A percentile compares a stretch with the other conserved stretches of the same genome.
These are phyloP conservation scores for Parnassius smintheus DNA, from an alignment of 2,888 invertebrate genomes.

Conservation along the genomic window DNA sequence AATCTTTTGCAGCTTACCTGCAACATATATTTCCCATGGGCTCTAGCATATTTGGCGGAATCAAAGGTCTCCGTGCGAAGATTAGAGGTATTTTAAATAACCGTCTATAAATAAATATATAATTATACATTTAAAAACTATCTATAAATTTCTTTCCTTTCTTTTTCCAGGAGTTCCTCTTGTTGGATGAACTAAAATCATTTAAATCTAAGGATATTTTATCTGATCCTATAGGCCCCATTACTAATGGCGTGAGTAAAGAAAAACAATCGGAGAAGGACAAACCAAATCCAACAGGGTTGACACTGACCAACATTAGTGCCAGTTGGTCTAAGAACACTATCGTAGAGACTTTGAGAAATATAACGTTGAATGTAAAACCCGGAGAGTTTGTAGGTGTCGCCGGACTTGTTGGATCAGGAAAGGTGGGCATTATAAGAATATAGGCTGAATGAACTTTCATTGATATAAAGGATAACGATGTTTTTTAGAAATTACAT, in stretches of 20 bases:
- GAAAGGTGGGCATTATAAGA: conserved; percentile 74
- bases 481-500: no score
- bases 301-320: conserved; percentile 65
- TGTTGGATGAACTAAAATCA: conserved; percentile 62
- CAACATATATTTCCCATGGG: conserved; percentile 84
- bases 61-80: conserved; percentile 83
- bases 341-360: conserved; percentile 78
- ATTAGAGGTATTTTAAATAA: conserved; percentile 73
- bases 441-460: no score
- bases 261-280: conserved; percentile 46
- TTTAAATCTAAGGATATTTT: conserved; percentile 41
- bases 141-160: neutral
- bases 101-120: neutral
- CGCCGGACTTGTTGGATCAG: conserved; percentile 89
- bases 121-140: neutral
- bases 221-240: conserved; percentile 23
- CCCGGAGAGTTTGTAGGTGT: conserved; percentile 84
- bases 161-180: conserved; percentile 62
- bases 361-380: conserved; percentile 71
- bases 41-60: conserved; percentile 82
- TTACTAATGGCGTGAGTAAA: conserved; percentile 51
- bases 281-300: conserved; percentile 48
- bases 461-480: no score
- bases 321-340: conserved; percentile 67
- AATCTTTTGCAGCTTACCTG: conserved; percentile 86